Evolutionary conservation across 2,888 invertebrate species (phyloP).

Genomic region (Epinotia demarniana): DNA sequence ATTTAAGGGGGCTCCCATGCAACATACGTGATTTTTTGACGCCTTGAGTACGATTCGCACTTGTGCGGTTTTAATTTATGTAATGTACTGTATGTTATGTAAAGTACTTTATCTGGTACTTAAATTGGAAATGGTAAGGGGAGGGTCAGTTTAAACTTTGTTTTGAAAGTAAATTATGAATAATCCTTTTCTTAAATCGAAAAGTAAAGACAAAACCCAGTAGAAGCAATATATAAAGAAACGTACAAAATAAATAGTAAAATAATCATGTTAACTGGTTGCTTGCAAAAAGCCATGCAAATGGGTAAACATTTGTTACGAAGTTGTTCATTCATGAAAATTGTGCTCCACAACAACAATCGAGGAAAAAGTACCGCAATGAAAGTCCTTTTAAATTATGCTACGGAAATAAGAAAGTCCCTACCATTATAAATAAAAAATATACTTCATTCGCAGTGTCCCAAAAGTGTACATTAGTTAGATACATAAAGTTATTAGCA

Average conservation of each 20-base stretch:
- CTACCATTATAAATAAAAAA: slow-evolving; percentile 9
- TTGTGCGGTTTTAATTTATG: too few relatives aligned
- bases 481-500: too few relatives aligned
- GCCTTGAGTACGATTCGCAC: too few relatives aligned
- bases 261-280: slow-evolving; percentile 28
- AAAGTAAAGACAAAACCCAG: not conserved
- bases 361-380: slow-evolving; percentile 33
- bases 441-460: not conserved
- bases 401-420: slow-evolving; percentile 31
- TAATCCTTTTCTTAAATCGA: not conserved
- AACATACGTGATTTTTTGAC: too few relatives aligned
- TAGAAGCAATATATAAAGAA: not conserved
- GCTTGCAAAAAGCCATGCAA: slow-evolving; percentile 27
- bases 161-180: too few relatives aligned
- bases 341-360: slow-evolving; percentile 36
- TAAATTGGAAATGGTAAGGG: too few relatives aligned
- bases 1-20: too few relatives aligned
- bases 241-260: slow-evolving; percentile 11
- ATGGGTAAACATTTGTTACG: slow-evolving; percentile 31
- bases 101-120: too few relatives aligned
- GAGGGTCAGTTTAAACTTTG: too few relatives aligned
- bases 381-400: slow-evolving; percentile 35
- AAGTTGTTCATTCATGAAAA: slow-evolving; percentile 36
- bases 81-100: too few relatives aligned
- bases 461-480: too few relatives aligned